Percentiles rank a stretch among this genome's conserved stretches.
Conservation (phyloP, 2,888 invertebrate genomes). For the Ashinkailepas kermadecensis region DNA sequence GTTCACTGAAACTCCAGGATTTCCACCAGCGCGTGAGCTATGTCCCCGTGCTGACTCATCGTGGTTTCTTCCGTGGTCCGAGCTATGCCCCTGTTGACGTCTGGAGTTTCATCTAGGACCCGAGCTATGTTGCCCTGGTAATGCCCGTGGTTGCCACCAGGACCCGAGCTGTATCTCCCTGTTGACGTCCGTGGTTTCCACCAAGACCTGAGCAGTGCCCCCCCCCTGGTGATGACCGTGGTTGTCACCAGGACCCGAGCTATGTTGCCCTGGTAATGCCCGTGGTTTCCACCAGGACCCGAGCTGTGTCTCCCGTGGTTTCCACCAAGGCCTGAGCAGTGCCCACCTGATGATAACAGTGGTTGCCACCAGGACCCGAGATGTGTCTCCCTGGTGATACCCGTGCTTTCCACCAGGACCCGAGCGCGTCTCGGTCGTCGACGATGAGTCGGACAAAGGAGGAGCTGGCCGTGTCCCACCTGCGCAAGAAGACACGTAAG, state of each 20-base stretch:
- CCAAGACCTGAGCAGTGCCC: too few species aligned
- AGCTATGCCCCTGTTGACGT: not conserved
- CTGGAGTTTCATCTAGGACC: not conserved
- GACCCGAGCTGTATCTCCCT: too few species aligned
- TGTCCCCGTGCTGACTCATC: not conserved
- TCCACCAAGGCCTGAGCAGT: not conserved
- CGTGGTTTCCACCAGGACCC: not conserved
- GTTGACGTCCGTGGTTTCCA: too few species aligned
- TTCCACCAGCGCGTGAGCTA: not conserved
- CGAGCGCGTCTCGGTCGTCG: not conserved
- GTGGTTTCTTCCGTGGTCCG: not conserved
- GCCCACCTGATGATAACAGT: not conserved
- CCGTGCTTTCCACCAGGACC: not conserved
- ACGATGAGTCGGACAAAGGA: conserved; percentile 51
- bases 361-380: not conserved
- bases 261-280: not conserved
- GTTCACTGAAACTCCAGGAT: not conserved
- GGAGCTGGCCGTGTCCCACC: conserved; percentile 61
- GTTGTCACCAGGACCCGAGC: too few species aligned
- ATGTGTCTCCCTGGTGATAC: not conserved
- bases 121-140: too few species aligned
- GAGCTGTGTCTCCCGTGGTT: not conserved
- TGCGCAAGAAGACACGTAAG: conserved; percentile 88
- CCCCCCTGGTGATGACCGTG: too few species aligned
- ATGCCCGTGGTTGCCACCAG: too few species aligned